Percentiles rank a stretch among this genome's conserved stretches.
Evolutionary conservation across 2,113 vertebrate species (phyloP).

Genomic region (Rhinoderma darwinii): DNA sequence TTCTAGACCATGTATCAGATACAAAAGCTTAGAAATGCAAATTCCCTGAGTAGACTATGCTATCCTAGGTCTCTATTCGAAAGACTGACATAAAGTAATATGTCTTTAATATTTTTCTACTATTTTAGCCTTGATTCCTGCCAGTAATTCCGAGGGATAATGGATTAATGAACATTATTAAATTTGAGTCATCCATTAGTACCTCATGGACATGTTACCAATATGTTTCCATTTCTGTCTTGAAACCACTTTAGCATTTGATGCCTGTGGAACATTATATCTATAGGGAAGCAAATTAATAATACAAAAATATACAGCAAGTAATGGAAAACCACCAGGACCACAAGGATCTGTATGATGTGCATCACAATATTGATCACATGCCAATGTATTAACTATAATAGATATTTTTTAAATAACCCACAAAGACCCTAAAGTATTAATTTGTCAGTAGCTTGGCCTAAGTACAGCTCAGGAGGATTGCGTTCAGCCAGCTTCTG

Average conservation of each 20-base stretch:
- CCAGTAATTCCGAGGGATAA: conserved; percentile 32
- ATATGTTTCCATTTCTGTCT: conserved; percentile 51
- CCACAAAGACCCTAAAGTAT: conserved; percentile 35
- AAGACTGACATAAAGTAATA: conserved; percentile 7
- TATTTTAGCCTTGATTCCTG: conserved; percentile 47
- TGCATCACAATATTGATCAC: conserved; percentile 41
- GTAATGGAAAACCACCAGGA: conserved; percentile 44
- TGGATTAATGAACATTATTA: conserved; percentile 48
- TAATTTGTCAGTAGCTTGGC: conserved; percentile 7
- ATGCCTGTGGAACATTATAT: conserved; percentile 34
- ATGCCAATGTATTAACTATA: conserved; percentile 18
- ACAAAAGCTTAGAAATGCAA: background rate
- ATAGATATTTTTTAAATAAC: background rate
- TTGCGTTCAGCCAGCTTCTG: background rate
- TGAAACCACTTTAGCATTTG: conserved; percentile 53
- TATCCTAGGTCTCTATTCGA: background rate
- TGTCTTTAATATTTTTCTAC: conserved; percentile 17
- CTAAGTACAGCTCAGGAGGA: background rate
- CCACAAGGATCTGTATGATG: conserved; percentile 1
- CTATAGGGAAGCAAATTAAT: conserved; percentile 15
- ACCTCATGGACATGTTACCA: conserved; percentile 49
- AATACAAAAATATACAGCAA: conserved; percentile 9
- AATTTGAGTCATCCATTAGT: conserved; percentile 55
- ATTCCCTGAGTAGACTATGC: background rate
- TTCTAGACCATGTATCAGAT: background rate